phyloP scores from a whole-genome alignment of 2,888 invertebrate genomes.

The Eristalis pertinax region DNA sequence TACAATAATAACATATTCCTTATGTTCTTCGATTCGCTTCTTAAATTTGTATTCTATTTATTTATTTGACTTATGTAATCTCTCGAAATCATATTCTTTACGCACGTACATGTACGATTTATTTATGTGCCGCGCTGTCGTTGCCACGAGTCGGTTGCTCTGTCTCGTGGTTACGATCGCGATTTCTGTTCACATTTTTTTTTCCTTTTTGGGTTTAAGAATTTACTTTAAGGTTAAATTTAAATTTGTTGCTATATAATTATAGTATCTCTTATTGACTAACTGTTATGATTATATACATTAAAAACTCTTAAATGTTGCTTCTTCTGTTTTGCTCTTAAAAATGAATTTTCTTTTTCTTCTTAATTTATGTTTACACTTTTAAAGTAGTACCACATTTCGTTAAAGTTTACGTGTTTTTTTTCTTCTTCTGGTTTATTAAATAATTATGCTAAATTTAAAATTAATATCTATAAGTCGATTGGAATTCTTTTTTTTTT shows the following conservation, averaged over 20 bases:
- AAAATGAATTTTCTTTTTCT: slow-evolving; percentile 39
- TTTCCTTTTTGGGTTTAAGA: slow-evolving; percentile 42
- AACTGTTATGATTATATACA: slow-evolving; percentile 68
- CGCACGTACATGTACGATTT: background rate
- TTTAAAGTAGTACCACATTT: slow-evolving; percentile 69
- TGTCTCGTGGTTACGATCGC: slow-evolving; percentile 12
- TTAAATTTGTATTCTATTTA: slow-evolving; percentile 20
- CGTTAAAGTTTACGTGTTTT: slow-evolving; percentile 21
- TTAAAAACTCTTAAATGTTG: slow-evolving; percentile 48
- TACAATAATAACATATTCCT: slow-evolving; percentile 47
- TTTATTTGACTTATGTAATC: slow-evolving; percentile 9
- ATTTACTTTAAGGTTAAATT: slow-evolving; percentile 29
- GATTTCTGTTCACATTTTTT: slow-evolving; percentile 9
- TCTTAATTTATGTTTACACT: slow-evolving; percentile 34
- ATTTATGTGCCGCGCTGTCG: background rate
- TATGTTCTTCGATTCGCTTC: slow-evolving; percentile 47
- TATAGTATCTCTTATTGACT: slow-evolving; percentile 41
- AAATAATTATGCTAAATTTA: slow-evolving; percentile 46
- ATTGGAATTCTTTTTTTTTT: slow-evolving; percentile 56
- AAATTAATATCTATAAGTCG: slow-evolving; percentile 69
- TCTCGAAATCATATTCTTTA: slow-evolving; percentile 14
- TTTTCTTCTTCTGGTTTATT: slow-evolving; percentile 15
- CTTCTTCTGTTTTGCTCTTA: slow-evolving; percentile 21
- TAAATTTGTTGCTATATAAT: slow-evolving; percentile 62
- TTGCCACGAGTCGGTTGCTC: background rate